Evolutionary conservation across 2,797 vertebrate species (phyloP).

Genomic region (Myripristis jacobus): DNA sequence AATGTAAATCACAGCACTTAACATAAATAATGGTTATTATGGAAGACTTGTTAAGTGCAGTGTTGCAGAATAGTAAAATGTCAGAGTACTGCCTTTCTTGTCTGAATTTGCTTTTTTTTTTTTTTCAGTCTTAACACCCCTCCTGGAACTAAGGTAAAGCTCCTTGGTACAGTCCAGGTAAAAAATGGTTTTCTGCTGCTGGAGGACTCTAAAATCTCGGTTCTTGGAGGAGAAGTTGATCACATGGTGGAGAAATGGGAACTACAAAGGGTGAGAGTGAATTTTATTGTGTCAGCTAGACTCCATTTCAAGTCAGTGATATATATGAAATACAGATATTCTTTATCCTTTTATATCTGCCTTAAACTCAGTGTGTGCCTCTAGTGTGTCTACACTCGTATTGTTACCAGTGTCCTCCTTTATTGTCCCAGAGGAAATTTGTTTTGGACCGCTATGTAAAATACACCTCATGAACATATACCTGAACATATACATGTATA

Average conservation of each 20-base stretch:
- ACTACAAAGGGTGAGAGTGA: slow-evolving; percentile 93
- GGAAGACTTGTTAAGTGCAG: too few species aligned
- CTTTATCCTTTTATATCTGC: slow-evolving; percentile 21
- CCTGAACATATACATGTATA: too few species aligned
- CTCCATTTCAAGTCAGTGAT: slow-evolving; percentile 11
- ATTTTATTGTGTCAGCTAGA: slow-evolving; percentile 18
- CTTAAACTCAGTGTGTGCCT: background rate
- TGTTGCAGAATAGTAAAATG: too few species aligned
- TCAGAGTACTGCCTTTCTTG: too few species aligned
- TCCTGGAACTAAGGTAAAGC: slow-evolving; percentile 97
- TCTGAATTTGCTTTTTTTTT: background rate
- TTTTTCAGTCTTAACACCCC: slow-evolving; percentile 91
- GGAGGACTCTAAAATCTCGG: slow-evolving; percentile 90
- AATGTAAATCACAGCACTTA: too few species aligned
- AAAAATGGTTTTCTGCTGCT: slow-evolving; percentile 95
- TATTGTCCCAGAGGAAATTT: too few species aligned
- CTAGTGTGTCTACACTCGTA: background rate
- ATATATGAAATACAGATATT: slow-evolving; percentile 9
- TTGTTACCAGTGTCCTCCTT: slow-evolving; percentile 5
- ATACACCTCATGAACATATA: too few species aligned
- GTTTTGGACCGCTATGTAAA: too few species aligned
- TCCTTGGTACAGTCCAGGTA: slow-evolving; percentile 89
- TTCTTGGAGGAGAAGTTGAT: slow-evolving; percentile 97
- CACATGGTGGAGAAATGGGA: slow-evolving; percentile 99
- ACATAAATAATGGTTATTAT: too few species aligned